phyloP scores from a whole-genome alignment of 2,888 invertebrate genomes.

The Lycophotia porphyrea region DNA sequence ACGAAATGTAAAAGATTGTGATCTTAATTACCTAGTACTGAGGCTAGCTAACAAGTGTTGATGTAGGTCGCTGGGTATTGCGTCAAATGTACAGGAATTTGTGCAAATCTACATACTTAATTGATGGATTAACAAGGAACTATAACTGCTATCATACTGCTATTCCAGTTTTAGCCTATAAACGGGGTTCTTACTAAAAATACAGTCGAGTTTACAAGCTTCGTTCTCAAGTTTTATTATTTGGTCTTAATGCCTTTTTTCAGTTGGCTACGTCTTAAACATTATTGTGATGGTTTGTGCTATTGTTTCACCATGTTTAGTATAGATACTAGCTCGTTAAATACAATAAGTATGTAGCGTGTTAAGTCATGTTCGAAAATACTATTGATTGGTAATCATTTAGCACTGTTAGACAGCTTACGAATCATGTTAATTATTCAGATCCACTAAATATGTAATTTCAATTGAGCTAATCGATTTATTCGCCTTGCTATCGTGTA shows the following conservation, averaged over 20 bases:
- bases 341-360: neutral
- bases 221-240: no score
- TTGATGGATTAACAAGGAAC: slow-evolving; percentile 25
- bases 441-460: slow-evolving; percentile 8
- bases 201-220: neutral
- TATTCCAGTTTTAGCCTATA: no score
- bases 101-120: slow-evolving; percentile 49
- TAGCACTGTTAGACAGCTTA: slow-evolving; percentile 2
- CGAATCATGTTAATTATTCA: slow-evolving; percentile 25
- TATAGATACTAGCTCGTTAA: neutral
- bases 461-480: slow-evolving; percentile 32
- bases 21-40: slow-evolving; percentile 70
- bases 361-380: neutral
- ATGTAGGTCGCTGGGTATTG: slow-evolving; percentile 68
- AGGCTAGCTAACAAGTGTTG: slow-evolving; percentile 62
- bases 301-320: neutral
- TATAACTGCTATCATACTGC: no score
- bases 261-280: no score
- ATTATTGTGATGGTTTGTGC: neutral
- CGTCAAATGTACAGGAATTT: slow-evolving; percentile 63
- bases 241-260: neutral
- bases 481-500: neutral
- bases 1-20: slow-evolving; percentile 68
- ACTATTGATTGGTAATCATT: slow-evolving; percentile 21
- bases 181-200: neutral